These are phyloP conservation scores for Typhlichthys subterraneus DNA, from an alignment of 2,797 vertebrate species.

Conservation along the genomic window DNA sequence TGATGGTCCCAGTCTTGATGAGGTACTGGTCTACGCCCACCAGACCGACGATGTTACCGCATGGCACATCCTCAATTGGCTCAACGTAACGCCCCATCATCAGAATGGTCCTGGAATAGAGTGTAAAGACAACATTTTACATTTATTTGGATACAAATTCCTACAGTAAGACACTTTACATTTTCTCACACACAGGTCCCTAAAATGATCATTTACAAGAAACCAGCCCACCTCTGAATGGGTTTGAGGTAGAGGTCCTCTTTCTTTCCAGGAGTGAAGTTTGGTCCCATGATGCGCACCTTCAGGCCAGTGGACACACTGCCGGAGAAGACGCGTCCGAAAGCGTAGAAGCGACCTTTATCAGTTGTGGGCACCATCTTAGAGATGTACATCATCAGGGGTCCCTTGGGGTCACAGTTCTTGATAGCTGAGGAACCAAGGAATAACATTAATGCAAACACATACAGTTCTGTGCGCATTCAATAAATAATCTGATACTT, in stretches of 20 bases:
- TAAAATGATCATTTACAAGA: not conserved
- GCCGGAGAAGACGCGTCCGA: conserved; percentile 94
- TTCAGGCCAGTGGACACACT: conserved; percentile 89
- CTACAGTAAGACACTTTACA: too few species aligned
- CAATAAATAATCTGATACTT: not conserved
- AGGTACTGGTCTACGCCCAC: conserved; percentile 95
- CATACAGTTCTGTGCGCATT: not conserved
- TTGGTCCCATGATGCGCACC: conserved; percentile 97
- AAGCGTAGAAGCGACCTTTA: conserved; percentile 96
- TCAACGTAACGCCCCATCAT: conserved; percentile 98
- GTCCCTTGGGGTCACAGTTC: conserved; percentile 92
- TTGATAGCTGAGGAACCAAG: conserved; percentile 84
- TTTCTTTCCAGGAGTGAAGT: conserved; percentile 94
- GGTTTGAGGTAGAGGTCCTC: conserved; percentile 94
- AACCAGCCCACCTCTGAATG: conserved; percentile 84
- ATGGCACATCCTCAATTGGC: conserved; percentile 94
- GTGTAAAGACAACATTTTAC: not conserved
- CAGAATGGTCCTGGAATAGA: conserved; percentile 84
- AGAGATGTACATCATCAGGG: conserved; percentile 97
- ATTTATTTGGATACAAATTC: too few species aligned
- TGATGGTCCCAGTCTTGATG: conserved; percentile 95
- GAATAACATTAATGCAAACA: not conserved
- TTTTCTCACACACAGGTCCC: not conserved
- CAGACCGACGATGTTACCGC: conserved; percentile 93
- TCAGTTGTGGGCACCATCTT: conserved; percentile 97